Evolutionary conservation across 2,113 vertebrate species (phyloP), one percentile per base, ranked within the genome.

Genomic region (Anarhynchus alexandrinus): DNA sequence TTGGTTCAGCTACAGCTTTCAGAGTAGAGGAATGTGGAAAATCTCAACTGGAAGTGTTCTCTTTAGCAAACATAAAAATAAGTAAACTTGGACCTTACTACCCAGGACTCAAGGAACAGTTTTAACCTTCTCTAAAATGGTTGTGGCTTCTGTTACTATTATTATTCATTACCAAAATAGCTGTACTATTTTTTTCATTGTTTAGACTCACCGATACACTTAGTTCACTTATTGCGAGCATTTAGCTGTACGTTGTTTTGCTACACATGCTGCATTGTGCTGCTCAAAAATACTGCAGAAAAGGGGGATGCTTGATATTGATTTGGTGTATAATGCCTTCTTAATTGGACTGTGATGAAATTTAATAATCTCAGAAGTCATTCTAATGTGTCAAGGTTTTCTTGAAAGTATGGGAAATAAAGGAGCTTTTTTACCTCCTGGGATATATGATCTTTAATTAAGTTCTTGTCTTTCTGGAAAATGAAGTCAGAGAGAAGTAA

Each of bases 401-500:
- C 58, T 73, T 91, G 54, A 82, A 94, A 61, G 73, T 49, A 43
- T 47, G n/a, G 51, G 67, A 90, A 92, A 90, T 82, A 84, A 96
- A 83, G 69, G 79, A 94, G 88, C 45, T 61, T 74, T 95, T 73
- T 95, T 43, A 84, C 47, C 74, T 64, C 38, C 51, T 79, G 86
- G 85, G 76, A 23, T 84, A 20, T 55, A 61, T 79, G 80, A 36
- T 76, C 71, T 54, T 96, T 91, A 93, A 91, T 95, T 82, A 94
- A 95, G 90, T 82, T 58, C 82, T 23, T 94, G 95, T 93, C 54
- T 86, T 97, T 92, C 72, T 85, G 55, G 81, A 93, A 94, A 93
- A 93, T 92, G 38, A 94, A 96, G 88, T 96, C 43, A 42, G 86
- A 96, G 45, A 93, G 59, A 76, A 79, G 61, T 38, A 64, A 5